Conservation (phyloP, 1,140 invertebrate species). For the Diachasmimorpha longicaudata region DNA sequence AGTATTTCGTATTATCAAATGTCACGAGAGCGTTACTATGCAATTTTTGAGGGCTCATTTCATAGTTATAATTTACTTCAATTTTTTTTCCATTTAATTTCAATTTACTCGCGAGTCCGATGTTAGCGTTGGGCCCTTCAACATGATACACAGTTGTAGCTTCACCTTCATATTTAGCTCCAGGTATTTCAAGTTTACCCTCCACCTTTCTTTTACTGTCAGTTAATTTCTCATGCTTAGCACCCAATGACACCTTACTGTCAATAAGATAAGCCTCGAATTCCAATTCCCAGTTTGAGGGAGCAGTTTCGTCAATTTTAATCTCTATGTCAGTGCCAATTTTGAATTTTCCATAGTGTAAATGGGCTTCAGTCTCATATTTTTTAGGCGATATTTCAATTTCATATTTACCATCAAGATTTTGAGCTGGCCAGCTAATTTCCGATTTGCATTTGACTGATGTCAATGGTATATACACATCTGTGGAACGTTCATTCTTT, state of each 20-base stretch:
- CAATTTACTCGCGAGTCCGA: constrained; percentile 62
- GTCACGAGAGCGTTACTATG: constrained; percentile 64
- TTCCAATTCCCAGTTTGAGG: constrained; percentile 68
- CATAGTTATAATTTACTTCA: constrained; percentile 65
- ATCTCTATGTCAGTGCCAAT: constrained; percentile 64
- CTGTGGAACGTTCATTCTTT: constrained; percentile 41
- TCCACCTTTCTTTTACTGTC: constrained; percentile 69
- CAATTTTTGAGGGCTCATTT: constrained; percentile 60
- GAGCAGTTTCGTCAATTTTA: constrained; percentile 61
- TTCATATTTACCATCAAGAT: constrained; percentile 50
- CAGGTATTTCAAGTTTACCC: constrained; percentile 66
- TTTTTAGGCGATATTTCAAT: constrained; percentile 49
- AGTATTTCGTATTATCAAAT: constrained; percentile 58
- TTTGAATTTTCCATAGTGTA: constrained; percentile 65
- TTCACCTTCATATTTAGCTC: constrained; percentile 70
- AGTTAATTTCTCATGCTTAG: constrained; percentile 63
- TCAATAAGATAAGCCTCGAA: constrained; percentile 64
- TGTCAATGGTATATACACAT: constrained; percentile 33
- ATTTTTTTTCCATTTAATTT: constrained; percentile 62
- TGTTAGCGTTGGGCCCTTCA: constrained; percentile 63
- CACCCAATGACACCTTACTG: constrained; percentile 65
- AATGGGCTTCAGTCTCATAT: constrained; percentile 57
- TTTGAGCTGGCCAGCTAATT: constrained; percentile 65
- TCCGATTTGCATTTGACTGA: constrained; percentile 41
- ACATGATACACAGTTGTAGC: constrained; percentile 65